Evolutionary conservation across 2,113 vertebrate species (phyloP).

Genomic region (Myiozetetes cayanensis): DNA sequence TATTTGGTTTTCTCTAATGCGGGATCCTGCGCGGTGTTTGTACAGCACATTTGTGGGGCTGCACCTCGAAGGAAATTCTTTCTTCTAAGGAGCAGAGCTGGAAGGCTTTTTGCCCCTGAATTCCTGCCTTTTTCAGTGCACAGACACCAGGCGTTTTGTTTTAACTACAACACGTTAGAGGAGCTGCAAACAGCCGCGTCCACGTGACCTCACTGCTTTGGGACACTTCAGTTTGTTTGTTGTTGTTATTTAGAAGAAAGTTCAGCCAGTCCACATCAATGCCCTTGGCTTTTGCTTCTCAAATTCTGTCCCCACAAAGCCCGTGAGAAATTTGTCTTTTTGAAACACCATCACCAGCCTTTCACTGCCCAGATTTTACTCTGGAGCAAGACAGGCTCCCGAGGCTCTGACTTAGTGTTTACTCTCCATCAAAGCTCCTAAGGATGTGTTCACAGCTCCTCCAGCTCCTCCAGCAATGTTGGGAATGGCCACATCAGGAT

Average conservation of each 20-base stretch:
- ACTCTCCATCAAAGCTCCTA: background rate
- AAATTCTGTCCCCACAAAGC: background rate
- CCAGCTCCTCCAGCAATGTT: background rate
- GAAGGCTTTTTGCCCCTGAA: background rate
- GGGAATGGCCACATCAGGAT: background rate
- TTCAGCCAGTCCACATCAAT: background rate
- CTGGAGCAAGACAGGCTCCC: background rate
- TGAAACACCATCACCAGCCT: background rate
- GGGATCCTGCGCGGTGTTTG: background rate
- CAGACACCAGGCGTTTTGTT: background rate
- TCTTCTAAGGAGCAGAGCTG: background rate
- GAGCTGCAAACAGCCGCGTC: background rate
- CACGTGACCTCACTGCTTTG: background rate
- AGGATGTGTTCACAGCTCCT: background rate
- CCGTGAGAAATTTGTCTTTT: background rate
- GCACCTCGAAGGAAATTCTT: background rate
- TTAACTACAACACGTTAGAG: fast-evolving
- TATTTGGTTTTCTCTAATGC: constrained; percentile 21
- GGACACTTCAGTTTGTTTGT: background rate
- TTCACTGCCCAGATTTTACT: background rate
- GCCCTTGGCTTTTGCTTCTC: background rate
- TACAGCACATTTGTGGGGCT: background rate
- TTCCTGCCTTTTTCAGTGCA: background rate
- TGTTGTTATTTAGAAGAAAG: background rate
- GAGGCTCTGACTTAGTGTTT: background rate